Percentiles rank a stretch among this genome's conserved stretches.
Evolutionary conservation across 2,888 invertebrate genomes (phyloP).

Genomic region (Meteorus colon): DNA sequence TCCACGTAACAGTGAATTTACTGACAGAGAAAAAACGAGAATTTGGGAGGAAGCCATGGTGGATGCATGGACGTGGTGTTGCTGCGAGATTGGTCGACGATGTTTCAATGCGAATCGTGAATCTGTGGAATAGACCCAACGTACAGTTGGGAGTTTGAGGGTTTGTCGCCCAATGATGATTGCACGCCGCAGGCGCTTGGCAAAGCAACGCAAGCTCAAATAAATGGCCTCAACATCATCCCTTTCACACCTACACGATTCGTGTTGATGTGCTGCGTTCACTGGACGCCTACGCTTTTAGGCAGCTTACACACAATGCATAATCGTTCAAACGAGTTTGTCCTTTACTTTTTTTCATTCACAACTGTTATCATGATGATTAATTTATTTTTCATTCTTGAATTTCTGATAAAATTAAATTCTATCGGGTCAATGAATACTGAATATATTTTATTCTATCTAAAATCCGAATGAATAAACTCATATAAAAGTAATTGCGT

Average conservation of each 20-base stretch:
- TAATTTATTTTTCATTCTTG: not conserved
- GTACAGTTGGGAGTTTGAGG: conserved; percentile 44
- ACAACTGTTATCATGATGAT: not conserved
- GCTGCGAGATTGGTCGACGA: not conserved
- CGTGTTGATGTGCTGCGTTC: not conserved
- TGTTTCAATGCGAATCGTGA: conserved; percentile 54
- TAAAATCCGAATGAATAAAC: too few relatives aligned
- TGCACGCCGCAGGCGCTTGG: conserved; percentile 61
- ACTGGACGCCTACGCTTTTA: conserved; percentile 44
- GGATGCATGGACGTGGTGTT: not conserved
- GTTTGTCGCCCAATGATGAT: conserved; percentile 63
- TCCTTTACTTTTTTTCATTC: not conserved
- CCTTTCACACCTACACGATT: conserved; percentile 24
- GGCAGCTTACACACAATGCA: conserved; percentile 48
- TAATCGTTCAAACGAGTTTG: not conserved
- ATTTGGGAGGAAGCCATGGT: not conserved
- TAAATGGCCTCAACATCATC: conserved; percentile 36
- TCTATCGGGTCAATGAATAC: too few relatives aligned
- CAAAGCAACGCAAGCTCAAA: conserved; percentile 51
- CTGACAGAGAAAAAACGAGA: not conserved
- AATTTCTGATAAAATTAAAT: too few relatives aligned
- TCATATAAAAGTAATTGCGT: too few relatives aligned
- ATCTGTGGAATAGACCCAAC: conserved; percentile 52
- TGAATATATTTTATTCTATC: too few relatives aligned
- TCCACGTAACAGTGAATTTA: not conserved